A percentile compares a stretch with the other conserved stretches of the same genome.
These are phyloP conservation scores for Mesoligia furuncula DNA, from an alignment of 2,888 invertebrate genomes.

Conservation along the genomic window DNA sequence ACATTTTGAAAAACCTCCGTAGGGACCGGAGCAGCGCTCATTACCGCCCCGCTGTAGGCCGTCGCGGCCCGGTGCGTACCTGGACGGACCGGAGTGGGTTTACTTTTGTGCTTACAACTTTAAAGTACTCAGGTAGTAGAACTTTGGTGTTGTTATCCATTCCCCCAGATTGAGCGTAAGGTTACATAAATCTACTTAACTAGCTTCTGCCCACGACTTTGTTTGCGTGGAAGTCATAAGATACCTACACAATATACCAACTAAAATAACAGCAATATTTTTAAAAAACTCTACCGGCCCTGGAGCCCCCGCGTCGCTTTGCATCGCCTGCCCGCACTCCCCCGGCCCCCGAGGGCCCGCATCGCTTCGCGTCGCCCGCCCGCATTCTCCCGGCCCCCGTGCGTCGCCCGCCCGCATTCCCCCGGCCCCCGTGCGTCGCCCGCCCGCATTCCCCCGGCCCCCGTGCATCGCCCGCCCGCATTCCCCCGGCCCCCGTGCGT, in stretches of 20 bases:
- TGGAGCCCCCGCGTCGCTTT: neutral
- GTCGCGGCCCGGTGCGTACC: neutral
- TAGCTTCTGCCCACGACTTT: neutral
- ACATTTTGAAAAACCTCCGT: slow-evolving; percentile 43
- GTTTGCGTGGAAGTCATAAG: neutral
- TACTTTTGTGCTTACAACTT: slow-evolving; percentile 37
- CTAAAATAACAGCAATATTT: neutral
- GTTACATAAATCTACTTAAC: slow-evolving; percentile 26
- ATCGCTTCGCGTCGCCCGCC: too few relatives aligned
- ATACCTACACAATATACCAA: neutral
- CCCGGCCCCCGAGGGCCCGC: too few relatives aligned
- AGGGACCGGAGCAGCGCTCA: slow-evolving; percentile 40
- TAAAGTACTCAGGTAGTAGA: slow-evolving; percentile 32
- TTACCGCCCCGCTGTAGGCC: slow-evolving; percentile 22
- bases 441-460: too few relatives aligned
- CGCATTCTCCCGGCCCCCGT: neutral
- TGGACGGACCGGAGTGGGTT: slow-evolving; percentile 10
- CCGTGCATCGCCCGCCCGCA: too few relatives aligned
- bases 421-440: too few relatives aligned
- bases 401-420: too few relatives aligned
- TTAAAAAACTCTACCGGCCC: neutral
- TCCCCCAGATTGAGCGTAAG: slow-evolving; percentile 32
- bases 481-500: too few relatives aligned
- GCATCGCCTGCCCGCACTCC: neutral
- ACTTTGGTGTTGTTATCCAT: slow-evolving; percentile 43